Evolutionary conservation across 2,888 invertebrate genomes (phyloP), one percentile per base, ranked within the genome.

Genomic region (Celastrina argiolus): DNA sequence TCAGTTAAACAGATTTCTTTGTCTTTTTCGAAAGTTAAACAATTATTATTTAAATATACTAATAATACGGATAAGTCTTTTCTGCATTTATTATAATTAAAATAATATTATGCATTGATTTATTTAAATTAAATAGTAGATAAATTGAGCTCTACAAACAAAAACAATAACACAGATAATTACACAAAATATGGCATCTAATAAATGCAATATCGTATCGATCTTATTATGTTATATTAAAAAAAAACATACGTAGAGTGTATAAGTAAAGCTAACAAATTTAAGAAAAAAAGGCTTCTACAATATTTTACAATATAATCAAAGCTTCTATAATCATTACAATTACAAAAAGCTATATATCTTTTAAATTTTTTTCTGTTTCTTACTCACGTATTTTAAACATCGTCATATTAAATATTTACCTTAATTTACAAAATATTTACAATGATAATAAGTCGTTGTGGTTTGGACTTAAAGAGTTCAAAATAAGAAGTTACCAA

Each of bases 401-500:
- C 36, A 14, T 61, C 34, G 22, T 18, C 5, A 61, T 26, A 26
- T 39, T 34, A 61, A 36, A 28, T 58, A 34, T 59, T 36, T 61
- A 61, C 34, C 22, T 18, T 39, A 61, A 36, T 61, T 39, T 39
- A 61, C 61, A 39, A 61, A 22, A 61, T 61, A 61, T 61, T 61
- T 61, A 61, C 61, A 61, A 36, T 7, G 22, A 39, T 61, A 58
- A 16, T 34, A 61, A 61, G 61, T 61, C 61, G 61, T 61, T 61
- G 61, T 61, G 39, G 22, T 18, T 61, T 61, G 61, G 61, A 61
- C 61, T 61, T 61, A 61, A 31, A 34, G 56, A 12, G 34, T 39
- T 18, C 61, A 61, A 61, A 18, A 61, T 39, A 39, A 39, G 16
- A 34, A 39, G 36, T 61, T 22, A 61, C 22, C 14, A 39, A 36